Conservation (phyloP, 2,797 vertebrate species). For the Anguilla obscura region DNA sequence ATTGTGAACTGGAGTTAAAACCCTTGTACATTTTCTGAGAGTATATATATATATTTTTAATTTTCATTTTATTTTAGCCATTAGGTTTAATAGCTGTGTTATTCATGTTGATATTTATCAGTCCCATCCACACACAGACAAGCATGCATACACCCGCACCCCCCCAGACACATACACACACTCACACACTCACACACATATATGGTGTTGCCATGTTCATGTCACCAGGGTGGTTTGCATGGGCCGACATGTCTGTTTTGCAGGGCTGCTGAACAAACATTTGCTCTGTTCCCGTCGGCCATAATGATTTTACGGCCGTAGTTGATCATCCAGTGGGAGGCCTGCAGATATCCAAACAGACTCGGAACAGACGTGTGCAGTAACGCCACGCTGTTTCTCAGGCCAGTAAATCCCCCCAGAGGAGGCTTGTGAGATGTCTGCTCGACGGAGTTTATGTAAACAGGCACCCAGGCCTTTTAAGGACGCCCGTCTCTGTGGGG, state of each 20-base stretch:
- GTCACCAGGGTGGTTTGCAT: background rate
- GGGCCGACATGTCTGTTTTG: background rate
- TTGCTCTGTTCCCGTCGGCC: background rate
- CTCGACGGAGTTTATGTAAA: background rate
- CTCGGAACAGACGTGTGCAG: background rate
- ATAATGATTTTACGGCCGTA: slow-evolving; percentile 20
- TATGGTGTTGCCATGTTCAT: background rate
- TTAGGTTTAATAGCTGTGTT: background rate
- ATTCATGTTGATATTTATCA: background rate
- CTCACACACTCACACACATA: background rate
- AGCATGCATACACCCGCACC: too few species aligned
- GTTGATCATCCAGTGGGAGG: background rate
- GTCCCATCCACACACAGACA: background rate
- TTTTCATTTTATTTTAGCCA: background rate
- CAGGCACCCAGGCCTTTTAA: slow-evolving; percentile 2
- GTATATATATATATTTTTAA: background rate
- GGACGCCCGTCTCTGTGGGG: background rate
- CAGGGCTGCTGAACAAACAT: background rate
- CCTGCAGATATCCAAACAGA: background rate
- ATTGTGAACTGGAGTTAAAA: background rate
- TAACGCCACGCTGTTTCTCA: background rate
- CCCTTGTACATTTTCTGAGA: background rate
- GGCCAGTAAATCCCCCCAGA: background rate
- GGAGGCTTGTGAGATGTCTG: background rate
- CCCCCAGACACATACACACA: background rate